Evolutionary conservation across 2,113 vertebrate genomes (phyloP).

Genomic region (Anser cygnoides): DNA sequence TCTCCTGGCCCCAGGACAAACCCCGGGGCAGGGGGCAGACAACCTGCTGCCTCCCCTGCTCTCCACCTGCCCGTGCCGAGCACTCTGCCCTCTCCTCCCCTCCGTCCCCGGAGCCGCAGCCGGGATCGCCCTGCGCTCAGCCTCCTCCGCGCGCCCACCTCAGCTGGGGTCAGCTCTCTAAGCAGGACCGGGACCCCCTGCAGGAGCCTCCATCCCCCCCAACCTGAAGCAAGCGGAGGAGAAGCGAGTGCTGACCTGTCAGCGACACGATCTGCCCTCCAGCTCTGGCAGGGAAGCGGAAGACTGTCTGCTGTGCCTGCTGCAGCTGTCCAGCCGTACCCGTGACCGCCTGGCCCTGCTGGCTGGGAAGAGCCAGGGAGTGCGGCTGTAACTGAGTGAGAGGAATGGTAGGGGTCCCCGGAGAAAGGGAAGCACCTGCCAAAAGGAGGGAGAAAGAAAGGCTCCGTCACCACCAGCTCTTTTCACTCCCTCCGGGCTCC

Average conservation of each 20-base stretch:
- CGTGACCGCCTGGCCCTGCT: conserved; percentile 49
- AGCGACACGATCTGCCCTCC: conserved; percentile 74
- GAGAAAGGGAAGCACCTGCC: conserved; percentile 81
- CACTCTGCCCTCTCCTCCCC: background rate
- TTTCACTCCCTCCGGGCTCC: conserved; percentile 50
- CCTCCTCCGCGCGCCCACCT: background rate
- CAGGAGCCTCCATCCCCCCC: background rate
- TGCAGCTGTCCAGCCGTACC: conserved; percentile 65
- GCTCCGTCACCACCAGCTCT: conserved; percentile 34
- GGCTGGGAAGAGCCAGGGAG: conserved; percentile 79
- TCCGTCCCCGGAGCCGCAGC: background rate
- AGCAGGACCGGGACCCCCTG: background rate
- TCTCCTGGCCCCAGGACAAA: background rate
- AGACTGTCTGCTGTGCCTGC: conserved; percentile 82
- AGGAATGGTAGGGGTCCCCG: conserved; percentile 81
- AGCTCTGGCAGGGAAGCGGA: conserved; percentile 79
- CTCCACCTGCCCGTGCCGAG: background rate
- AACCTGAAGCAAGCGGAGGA: conserved; percentile 13
- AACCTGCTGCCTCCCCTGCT: fast-evolving
- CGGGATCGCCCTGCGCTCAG: background rate
- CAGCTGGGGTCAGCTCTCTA: background rate
- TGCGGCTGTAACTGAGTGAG: conserved; percentile 83
- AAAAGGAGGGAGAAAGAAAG: conserved; percentile 59
- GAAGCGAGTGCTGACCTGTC: conserved; percentile 76
- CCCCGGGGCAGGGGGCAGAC: background rate